A percentile compares a stretch with the other conserved stretches of the same genome.
Evolutionary conservation across 2,888 invertebrate species (phyloP).

Genomic region (Scaptomyza reducta): DNA sequence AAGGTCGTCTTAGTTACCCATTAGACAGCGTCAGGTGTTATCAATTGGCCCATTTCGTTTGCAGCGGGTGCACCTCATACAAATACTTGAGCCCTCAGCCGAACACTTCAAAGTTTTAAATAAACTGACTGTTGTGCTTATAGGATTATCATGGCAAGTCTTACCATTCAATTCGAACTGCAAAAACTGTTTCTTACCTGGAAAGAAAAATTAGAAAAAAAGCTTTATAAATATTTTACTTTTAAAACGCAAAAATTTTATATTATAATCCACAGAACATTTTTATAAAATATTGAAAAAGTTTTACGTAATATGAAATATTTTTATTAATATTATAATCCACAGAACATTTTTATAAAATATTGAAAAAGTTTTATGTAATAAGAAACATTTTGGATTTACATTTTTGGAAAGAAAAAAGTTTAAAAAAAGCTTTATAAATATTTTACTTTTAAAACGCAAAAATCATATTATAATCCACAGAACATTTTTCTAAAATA

Average conservation of each 20-base stretch:
- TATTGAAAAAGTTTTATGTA: neutral
- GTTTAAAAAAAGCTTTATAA: neutral
- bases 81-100: neutral
- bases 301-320: neutral
- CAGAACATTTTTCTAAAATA: too few relatives aligned
- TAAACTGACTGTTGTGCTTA: neutral
- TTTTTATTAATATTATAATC: too few relatives aligned
- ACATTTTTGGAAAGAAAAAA: too few relatives aligned
- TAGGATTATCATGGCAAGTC: too few relatives aligned
- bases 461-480: neutral
- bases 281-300: neutral
- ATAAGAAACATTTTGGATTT: neutral
- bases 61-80: neutral
- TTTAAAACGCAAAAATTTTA: neutral
- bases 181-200: slow-evolving; percentile 39
- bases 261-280: neutral
- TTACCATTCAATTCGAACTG: neutral
- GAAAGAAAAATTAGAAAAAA: slow-evolving; percentile 16
- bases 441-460: slow-evolving; percentile 2
- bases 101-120: neutral
- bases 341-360: neutral
- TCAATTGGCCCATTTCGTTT: slow-evolving; percentile 27
- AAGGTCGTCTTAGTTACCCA: slow-evolving; percentile 34
- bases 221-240: slow-evolving; percentile 1
- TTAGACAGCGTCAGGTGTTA: slow-evolving; percentile 31